Evolutionary conservation across 1,140 invertebrate species (phyloP).

Genomic region (Zaprionus africanus): DNA sequence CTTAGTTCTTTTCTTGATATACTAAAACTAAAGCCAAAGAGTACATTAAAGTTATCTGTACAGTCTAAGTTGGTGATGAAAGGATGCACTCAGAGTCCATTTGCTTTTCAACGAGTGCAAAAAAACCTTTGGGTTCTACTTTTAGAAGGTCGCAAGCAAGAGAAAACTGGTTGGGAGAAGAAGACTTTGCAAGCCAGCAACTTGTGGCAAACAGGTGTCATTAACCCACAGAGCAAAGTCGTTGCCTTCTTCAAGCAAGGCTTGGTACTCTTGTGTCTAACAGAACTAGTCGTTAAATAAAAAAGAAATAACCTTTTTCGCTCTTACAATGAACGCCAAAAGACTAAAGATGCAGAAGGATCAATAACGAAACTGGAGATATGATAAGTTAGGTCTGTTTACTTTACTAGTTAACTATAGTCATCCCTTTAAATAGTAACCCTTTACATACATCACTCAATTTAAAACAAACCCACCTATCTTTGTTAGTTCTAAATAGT

Average conservation of each 20-base stretch:
- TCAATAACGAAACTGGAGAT: too few relatives aligned
- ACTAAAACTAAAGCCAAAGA: too few relatives aligned
- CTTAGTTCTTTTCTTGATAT: too few relatives aligned
- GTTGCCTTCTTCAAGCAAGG: slow-evolving; percentile 61
- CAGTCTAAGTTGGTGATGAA: too few relatives aligned
- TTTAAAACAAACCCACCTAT: too few relatives aligned
- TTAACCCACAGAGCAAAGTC: slow-evolving; percentile 74
- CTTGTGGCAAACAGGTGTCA: slow-evolving; percentile 53
- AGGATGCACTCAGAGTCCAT: too few relatives aligned
- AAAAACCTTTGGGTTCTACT: not conserved
- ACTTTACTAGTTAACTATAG: too few relatives aligned
- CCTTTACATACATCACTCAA: too few relatives aligned
- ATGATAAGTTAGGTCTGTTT: too few relatives aligned
- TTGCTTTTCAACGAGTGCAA: not conserved
- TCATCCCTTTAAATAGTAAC: too few relatives aligned
- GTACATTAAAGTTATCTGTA: too few relatives aligned
- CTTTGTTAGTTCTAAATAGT: not conserved
- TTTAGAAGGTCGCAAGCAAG: slow-evolving; percentile 48
- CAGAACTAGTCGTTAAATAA: not conserved
- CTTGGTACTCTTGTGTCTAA: not conserved
- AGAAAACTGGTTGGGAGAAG: slow-evolving; percentile 55
- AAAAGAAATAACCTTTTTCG: not conserved
- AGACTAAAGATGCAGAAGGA: too few relatives aligned
- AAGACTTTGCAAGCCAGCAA: not conserved
- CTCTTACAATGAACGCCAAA: not conserved